Conservation (phyloP, 2,797 vertebrate species). For the Lagodon rhomboides region DNA sequence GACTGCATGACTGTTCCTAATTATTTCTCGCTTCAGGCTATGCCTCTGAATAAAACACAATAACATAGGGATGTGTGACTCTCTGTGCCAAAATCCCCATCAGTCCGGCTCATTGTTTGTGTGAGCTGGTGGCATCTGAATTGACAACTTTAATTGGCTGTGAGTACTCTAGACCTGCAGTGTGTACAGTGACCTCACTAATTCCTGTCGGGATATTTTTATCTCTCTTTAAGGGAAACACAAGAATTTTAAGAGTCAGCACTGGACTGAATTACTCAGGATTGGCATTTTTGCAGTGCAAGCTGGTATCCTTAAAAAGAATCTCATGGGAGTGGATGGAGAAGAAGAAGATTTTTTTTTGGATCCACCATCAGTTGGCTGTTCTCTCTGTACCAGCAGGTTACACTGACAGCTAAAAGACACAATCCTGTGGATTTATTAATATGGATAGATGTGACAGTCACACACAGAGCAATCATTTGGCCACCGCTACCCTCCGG, state of each 20-base stretch:
- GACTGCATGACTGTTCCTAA: constrained; percentile 40
- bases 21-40: constrained; percentile 52
- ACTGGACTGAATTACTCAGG: constrained; percentile 55
- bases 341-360: constrained; percentile 44
- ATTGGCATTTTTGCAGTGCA: constrained; percentile 62
- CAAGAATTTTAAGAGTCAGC: constrained; percentile 55
- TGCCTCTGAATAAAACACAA: constrained; percentile 26
- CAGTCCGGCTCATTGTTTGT: constrained; percentile 43
- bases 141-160: constrained; percentile 12
- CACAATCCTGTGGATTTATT: constrained; percentile 49
- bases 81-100: constrained; percentile 28
- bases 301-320: constrained; percentile 47
- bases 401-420: constrained; percentile 59
- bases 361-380: constrained; percentile 52
- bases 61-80: constrained; percentile 1
- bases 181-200: constrained; percentile 18
- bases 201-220: constrained; percentile 53
- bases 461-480: constrained; percentile 59
- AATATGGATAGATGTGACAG: constrained; percentile 65
- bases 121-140: constrained; percentile 17
- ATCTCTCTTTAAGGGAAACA: constrained; percentile 36
- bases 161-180: constrained; percentile 6
- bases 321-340: constrained; percentile 47
- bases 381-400: constrained; percentile 57
- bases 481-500: constrained; percentile 44